These are phyloP conservation scores for Tiphia femorata DNA, from an alignment of 2,888 invertebrate species.

Conservation along the genomic window DNA sequence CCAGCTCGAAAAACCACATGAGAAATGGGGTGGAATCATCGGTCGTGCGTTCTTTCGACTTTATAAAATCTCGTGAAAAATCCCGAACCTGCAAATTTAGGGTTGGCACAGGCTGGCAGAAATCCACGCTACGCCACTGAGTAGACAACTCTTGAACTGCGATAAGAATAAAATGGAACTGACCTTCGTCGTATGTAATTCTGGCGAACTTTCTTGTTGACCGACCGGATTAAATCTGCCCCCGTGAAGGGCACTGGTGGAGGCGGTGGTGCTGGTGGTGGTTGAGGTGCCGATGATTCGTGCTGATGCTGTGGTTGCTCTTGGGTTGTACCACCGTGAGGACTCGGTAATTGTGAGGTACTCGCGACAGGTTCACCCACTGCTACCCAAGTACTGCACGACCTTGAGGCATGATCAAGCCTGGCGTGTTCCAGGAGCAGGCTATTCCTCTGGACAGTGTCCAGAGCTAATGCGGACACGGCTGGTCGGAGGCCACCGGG, in stretches of 20 bases:
- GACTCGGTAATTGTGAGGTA: constrained; percentile 86
- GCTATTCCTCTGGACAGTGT: constrained; percentile 71
- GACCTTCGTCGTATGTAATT: constrained; percentile 80
- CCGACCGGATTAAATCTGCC: constrained; percentile 79
- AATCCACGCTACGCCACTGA: too few relatives aligned
- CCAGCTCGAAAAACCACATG: too few relatives aligned
- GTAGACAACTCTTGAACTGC: too few relatives aligned
- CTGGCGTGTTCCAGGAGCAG: constrained; percentile 73
- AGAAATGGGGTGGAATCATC: too few relatives aligned
- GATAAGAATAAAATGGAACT: too few relatives aligned
- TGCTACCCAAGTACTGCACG: constrained; percentile 90
- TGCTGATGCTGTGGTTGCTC: constrained; percentile 47
- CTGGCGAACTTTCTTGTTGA: constrained; percentile 87
- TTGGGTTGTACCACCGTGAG: constrained; percentile 75
- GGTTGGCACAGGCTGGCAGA: too few relatives aligned
- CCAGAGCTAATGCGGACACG: constrained; percentile 74
- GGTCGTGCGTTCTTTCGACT: too few relatives aligned
- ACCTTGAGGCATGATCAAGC: constrained; percentile 76
- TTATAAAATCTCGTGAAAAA: too few relatives aligned
- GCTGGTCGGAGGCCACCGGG: constrained; percentile 61
- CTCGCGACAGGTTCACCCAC: constrained; percentile 80
- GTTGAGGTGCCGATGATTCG: constrained; percentile 24
- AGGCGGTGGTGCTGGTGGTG: constrained; percentile 67
- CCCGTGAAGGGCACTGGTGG: constrained; percentile 74
- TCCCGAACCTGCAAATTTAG: too few relatives aligned